Base-by-base conservation (phyloP, 2,888 invertebrate genomes). In the Lasioglossum malachurum region DNA sequence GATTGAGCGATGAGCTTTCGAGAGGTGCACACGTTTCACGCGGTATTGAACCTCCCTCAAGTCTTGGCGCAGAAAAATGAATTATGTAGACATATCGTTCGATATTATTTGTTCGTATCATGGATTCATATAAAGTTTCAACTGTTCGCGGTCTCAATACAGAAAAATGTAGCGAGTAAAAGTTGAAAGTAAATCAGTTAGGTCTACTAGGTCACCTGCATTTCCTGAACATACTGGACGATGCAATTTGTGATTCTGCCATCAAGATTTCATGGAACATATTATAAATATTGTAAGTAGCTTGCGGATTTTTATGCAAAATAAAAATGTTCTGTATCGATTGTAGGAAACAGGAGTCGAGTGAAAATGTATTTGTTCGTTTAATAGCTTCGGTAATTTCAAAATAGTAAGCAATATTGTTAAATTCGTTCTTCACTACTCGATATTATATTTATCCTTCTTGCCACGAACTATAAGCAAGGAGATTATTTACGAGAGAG, bases 1-100 rank as follows among this genome's bases (percentile, higher is more conserved):
- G 60, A 76, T 82, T 8, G 69, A 79, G 69, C 76, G 23, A 27
- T 31, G 64, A 60, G 35, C 75, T 57, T 84, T 75, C 75, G 41
- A 27, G 69, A 12, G 41, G 1, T 19, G 4, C 41, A 12, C 31
- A 31, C 19, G 49, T 57, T 64, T 23, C 67, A 57, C 60, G 41
- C 60, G 41, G 31, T 73, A 41, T 72, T 23, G 72, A 72, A 41
- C 41, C 23, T 27, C 7, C 23, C 19, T 44, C 7, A 1, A 57
- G n/a, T n/a, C 8, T n/a, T 4, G n/a, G 27, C 16, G 14, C 14
- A 14, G 31, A 31, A 64, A 60, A n/a, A 4, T 57, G n/a, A 10
- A 10, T n/a, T n/a, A 57, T n/a, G n/a, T 57, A n/a, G 12, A n/a
- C 57, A 12, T n/a, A 12, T n/a, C 12, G 1, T 57, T 12, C 12